phyloP scores from a whole-genome alignment of 2,113 vertebrate genomes.

The Zapus hudsonius region DNA sequence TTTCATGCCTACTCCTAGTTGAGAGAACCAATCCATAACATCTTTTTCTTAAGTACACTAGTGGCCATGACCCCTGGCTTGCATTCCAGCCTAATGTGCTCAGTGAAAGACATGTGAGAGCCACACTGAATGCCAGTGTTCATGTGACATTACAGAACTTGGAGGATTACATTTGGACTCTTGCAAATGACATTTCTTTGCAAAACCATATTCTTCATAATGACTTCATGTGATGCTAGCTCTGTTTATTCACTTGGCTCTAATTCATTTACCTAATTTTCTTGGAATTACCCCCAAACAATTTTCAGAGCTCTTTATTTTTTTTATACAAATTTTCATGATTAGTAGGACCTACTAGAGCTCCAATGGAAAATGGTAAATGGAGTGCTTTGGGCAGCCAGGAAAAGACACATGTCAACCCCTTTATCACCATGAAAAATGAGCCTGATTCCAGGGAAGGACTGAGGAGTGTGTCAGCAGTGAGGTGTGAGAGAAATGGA shows the following conservation, averaged over 20 bases:
- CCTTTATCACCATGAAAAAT: conserved; percentile 58
- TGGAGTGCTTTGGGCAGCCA: conserved; percentile 16
- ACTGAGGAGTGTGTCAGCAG: conserved; percentile 38
- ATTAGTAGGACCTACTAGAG: conserved; percentile 71
- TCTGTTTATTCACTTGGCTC: conserved; percentile 10
- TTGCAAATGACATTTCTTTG: conserved; percentile 15
- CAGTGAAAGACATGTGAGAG: conserved; percentile 47
- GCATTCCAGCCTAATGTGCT: conserved; percentile 4
- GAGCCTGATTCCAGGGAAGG: conserved; percentile 40
- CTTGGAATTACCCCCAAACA: conserved; percentile 59
- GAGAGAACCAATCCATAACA: background rate
- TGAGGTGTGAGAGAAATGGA: conserved; percentile 52
- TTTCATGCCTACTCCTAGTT: conserved; percentile 57
- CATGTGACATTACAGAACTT: conserved; percentile 44
- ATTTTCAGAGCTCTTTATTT: conserved; percentile 70
- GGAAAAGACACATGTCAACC: conserved; percentile 45
- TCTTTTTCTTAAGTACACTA: conserved; percentile 51
- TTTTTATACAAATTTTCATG: conserved; percentile 62
- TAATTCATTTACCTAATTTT: background rate
- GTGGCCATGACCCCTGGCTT: conserved; percentile 31
- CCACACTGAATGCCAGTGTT: conserved; percentile 62
- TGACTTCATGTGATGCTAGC: conserved; percentile 30
- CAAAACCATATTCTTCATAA: conserved; percentile 6
- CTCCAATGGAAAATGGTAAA: conserved; percentile 79
- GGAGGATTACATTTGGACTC: conserved; percentile 63